Evolutionary conservation across 2,113 vertebrate species (phyloP), one percentile per base, ranked within the genome.

Genomic region (Dicentrarchus labrax): DNA sequence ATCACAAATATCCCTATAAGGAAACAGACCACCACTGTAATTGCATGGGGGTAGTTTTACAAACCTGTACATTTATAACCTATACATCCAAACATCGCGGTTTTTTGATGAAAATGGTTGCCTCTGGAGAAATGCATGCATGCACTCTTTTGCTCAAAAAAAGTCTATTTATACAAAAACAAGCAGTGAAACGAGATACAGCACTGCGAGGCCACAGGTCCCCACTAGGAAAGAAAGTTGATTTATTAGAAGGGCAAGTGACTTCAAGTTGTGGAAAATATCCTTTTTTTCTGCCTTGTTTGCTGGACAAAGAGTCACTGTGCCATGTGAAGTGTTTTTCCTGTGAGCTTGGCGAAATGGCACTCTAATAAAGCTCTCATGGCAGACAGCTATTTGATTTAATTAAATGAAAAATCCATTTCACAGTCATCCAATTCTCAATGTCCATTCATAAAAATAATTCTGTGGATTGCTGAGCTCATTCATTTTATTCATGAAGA

Each of bases 391-490:
- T 65, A 59, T 78, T 86, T 64, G 1, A 80, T 85, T 81, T 83
- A 76, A 89, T 86, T 80, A 51, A 48, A 88, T 82, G 61, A 84
- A 73, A 82, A 82, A 72, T 73, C 57, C 36, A 67, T 79, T 56
- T 86, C 50, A 67, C 57, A 47, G 78, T 64, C 68, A 50, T 71
- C 53, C 64, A 47, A 38, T 73, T 82, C 64, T 83, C 59, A 13
- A 16, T 21, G 77, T 78, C 76, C 88, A 86, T 88, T 85, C 92
- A 91, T 90, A 79, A 85, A 88, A 80, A 86, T 47, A 64, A 71
- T 71, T 83, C 62, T 50, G 72, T 70, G 77, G 69, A 76, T 67
- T 72, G 83, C 69, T 72, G 39, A 16, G 12, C 48, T 75, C 57
- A 53, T 48, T 76, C 30, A 24, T 80, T 86, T 72, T 61, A 67